Evolutionary conservation across 2,797 vertebrate genomes (phyloP), one percentile per base, ranked within the genome.

Genomic region (Pseudotriccus pelzelni): DNA sequence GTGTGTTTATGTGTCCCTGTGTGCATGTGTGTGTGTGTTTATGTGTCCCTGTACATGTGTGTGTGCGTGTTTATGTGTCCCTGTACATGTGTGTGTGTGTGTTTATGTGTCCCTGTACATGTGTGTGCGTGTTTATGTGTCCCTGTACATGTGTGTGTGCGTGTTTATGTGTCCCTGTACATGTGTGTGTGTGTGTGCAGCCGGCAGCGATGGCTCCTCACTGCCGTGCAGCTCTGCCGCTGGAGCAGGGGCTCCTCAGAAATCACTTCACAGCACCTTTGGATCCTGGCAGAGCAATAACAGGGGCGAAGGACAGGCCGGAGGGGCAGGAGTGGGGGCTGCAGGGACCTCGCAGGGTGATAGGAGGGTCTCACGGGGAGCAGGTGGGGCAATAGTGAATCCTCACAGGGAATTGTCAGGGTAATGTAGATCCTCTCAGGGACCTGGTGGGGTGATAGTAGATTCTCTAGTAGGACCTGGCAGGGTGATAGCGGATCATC

Each of bases 301-400:
- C 36, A 28, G 19, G 5, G 52, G 32, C 53, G 12, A 6, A 11
- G 0, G 2, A 8, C 7, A 20, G 52, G 20, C 32, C 20, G 22
- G 18, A 4, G 36, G 52, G 20, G 37, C 27, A 14, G 49, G 22
- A 34, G 30, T 1, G 10, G 20, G 22, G 12, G 3, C 50, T 7
- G 47, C 12, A 4, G 22, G 59, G 49, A 20, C 19, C 3, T 1
- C 7, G 4, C 0, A 30, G 37, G 27, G 58, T 4, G 17, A 3
- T 9, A 21, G 36, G 3, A 11, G 59, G 6, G 7, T 18, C 7
- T 25, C 39, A 15, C 6, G 9, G 6, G 17, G n/a, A 34, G 5
- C 3, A 18, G 13, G 39, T 1, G 7, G 22, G 39, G 60, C 11
- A 3, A 0, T 2, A 15, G 3, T 1, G 32, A 16, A 1, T 28